Evolutionary conservation across 2,888 invertebrate species (phyloP), one percentile per base, ranked within the genome.

Genomic region (Nematopogon swammerdamellus): DNA sequence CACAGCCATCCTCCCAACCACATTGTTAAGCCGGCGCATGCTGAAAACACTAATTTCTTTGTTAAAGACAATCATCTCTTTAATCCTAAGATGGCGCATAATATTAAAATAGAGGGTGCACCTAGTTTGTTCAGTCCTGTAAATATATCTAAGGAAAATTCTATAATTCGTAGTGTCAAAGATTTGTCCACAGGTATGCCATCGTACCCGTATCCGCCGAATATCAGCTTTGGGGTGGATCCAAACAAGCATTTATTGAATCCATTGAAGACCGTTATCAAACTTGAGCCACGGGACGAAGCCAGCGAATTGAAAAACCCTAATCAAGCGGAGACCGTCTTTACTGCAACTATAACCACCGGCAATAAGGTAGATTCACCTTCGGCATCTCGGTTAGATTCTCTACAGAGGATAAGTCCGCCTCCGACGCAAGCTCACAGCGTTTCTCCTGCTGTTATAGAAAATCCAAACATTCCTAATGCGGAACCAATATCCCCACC

Each of bases 231-330:
- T 63, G 57, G 63, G 4, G 68, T 59, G 68, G 80, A 80, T 56
- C 64, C 69, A 51, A 72, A 63, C 52, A 80, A 80, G 60, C 76
- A 74, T 50, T 68, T 70, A 49, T 63, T 79, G 30, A 77, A 80
- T 63, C 77, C 80, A 49, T 59, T 80, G 43, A 80, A 80, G 58
- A 79, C 80, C 50, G 75, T 80, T 14, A 80, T 80, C 49, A 80
- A 80, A 58, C 62, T 80, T 52, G 81, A 80, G 59, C 80, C 80
- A 11, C 66, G 80, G 60, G 80, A 80, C 69, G 80, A 80, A 60
- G 54, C 69, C 42, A 65, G 53, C 60, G 79, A 80, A 57, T 63
- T 77, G 61, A 80, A 80, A 57, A 73, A 62, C 61, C 74, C 72
- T 58, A 77, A 75, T 56, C 72, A 72, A 50, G 70, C 79, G 53